Evolutionary conservation across 2,888 invertebrate species (phyloP).

Genomic region (Drosophila rubida): DNA sequence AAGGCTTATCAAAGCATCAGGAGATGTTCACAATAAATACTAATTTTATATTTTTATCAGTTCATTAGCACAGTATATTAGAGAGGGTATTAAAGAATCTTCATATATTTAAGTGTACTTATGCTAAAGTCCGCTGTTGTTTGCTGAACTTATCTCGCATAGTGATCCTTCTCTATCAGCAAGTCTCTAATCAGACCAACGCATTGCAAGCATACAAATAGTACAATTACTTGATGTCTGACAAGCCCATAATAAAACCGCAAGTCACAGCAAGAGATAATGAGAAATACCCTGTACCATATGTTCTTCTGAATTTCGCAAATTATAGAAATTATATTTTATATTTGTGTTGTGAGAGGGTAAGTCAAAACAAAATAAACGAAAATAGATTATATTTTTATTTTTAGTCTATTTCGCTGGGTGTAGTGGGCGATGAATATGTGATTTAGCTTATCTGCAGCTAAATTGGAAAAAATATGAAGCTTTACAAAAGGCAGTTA

Average conservation of each 20-base stretch:
- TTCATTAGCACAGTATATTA: not conserved
- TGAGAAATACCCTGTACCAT: constrained; percentile 8
- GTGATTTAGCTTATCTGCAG: too few species aligned
- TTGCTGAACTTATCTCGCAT: constrained; percentile 23
- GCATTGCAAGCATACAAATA: not conserved
- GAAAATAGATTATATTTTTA: too few species aligned
- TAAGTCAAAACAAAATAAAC: too few species aligned
- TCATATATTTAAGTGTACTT: not conserved
- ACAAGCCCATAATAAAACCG: not conserved
- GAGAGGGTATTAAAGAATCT: not conserved
- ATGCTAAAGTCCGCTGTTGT: not conserved
- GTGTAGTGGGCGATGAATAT: too few species aligned
- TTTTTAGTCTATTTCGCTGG: too few species aligned
- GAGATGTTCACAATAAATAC: not conserved
- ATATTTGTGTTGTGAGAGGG: not conserved
- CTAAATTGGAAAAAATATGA: too few species aligned
- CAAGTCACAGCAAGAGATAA: constrained; percentile 14
- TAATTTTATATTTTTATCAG: constrained; percentile 4
- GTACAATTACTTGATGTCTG: constrained; percentile 10
- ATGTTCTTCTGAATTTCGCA: not conserved
- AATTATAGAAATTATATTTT: not conserved
- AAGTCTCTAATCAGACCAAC: constrained; percentile 10
- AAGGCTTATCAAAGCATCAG: not conserved
- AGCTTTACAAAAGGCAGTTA: too few species aligned
- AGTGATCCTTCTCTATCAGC: constrained; percentile 35